Evolutionary conservation across 1,140 invertebrate genomes (phyloP), one percentile per base, ranked within the genome.

Genomic region (Brachionus paranguensis): DNA sequence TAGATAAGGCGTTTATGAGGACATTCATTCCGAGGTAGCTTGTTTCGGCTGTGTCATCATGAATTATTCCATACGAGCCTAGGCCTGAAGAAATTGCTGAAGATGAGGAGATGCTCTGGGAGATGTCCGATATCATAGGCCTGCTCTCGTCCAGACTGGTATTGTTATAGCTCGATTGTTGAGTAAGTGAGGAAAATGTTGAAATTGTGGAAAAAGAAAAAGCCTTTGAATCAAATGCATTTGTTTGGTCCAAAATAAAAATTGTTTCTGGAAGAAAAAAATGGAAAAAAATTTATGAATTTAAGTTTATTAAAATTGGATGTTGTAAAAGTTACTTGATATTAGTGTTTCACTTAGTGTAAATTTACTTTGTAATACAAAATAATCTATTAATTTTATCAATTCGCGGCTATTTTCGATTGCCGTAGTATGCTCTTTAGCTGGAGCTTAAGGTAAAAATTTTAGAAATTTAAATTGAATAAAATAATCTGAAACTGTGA

Each of bases 31-130:
- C 90, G 24, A 91, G 86, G 11, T 91, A 90, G 20, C 91, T 91
- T 91, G 92, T 92, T 85, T 92, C 92, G 10, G 89, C 89, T 91
- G 91, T 92, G 84, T 91, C 91, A 64, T 90, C 85, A 11, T 47
- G 60, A 29, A 60, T 55, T 17, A 68, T 43, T 12, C 78, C 78
- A 20, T 64, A 81, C 0, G 78, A 81, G 11, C 64, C 37, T 2
- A 64, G 60, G 10, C 55, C 50, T 5, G n/a, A 20, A 1, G 53
- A 43, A 10, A 47, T 43, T 0, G 64, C n/a, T 43, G 78, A 27
- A 0, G 50, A 17, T 24, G 78, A 79, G 2, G 70, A 74, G 2
- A 20, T 24, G 24, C n/a, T 47, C 11, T 27, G 72, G 0, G 72
- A 76, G 29, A 0, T 60, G 53, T 60, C 53, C 53, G 53, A 17